Percentiles rank a stretch among this genome's conserved stretches.
These are phyloP conservation scores for Heloderma charlesbogerti DNA, from an alignment of 2,113 vertebrate species.

Conservation along the genomic window DNA sequence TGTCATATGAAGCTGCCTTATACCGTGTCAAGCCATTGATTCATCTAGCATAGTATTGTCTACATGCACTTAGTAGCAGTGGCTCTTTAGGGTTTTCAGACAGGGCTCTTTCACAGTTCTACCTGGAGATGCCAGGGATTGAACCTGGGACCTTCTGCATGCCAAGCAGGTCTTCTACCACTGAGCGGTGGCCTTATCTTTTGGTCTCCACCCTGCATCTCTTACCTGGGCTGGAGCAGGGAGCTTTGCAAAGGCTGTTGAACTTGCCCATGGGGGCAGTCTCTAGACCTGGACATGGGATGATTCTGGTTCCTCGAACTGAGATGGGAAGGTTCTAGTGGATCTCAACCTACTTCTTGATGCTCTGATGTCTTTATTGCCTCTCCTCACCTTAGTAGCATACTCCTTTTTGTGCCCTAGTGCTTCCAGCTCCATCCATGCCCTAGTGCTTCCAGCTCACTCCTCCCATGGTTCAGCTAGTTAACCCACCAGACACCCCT, in stretches of 20 bases:
- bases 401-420: background rate
- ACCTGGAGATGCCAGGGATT: background rate
- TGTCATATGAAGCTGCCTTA: background rate
- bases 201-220: background rate
- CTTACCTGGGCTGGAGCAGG: background rate
- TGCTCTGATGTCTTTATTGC: background rate
- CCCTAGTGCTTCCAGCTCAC: background rate
- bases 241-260: background rate
- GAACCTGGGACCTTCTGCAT: background rate
- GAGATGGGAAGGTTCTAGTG: background rate
- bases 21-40: background rate
- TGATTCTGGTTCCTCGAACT: background rate
- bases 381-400: background rate
- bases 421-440: background rate
- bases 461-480: background rate
- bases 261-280: background rate
- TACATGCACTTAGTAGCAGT: background rate
- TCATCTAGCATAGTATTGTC: background rate
- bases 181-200: too few species aligned
- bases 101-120: too few species aligned
- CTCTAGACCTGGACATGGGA: background rate
- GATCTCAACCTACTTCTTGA: background rate
- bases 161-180: too few species aligned
- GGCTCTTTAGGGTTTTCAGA: too few species aligned
- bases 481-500: background rate